phyloP scores from a whole-genome alignment of 2,888 invertebrate genomes.

The Euproctis similis region DNA sequence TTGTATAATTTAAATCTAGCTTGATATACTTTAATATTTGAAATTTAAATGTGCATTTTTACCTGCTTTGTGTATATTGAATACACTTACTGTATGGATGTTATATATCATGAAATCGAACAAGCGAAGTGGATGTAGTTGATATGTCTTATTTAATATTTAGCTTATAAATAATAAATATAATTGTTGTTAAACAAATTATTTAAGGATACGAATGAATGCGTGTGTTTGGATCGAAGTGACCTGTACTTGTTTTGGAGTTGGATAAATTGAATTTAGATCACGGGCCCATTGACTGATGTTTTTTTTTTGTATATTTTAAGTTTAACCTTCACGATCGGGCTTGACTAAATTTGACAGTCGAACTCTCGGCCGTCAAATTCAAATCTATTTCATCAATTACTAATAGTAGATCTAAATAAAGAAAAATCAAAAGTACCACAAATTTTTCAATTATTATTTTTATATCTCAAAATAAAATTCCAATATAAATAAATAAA shows the following conservation, averaged over 20 bases:
- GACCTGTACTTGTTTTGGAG: constrained; percentile 36
- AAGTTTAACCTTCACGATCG: constrained; percentile 49
- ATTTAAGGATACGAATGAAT: constrained; percentile 24
- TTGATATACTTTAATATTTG: too few species aligned
- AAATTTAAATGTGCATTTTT: constrained; percentile 53
- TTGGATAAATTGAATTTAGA: constrained; percentile 40
- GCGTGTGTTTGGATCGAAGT: constrained; percentile 15
- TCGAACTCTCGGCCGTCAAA: too few species aligned
- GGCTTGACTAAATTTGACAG: constrained; percentile 33
- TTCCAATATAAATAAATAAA: too few species aligned
- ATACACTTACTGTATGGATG: constrained; percentile 35
- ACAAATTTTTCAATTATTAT: too few species aligned
- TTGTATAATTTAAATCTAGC: too few species aligned
- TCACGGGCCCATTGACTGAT: constrained; percentile 66
- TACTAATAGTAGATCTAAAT: too few species aligned
- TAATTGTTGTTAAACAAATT: constrained; percentile 28
- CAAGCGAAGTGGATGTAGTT: constrained; percentile 50
- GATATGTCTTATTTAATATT: constrained; percentile 28
- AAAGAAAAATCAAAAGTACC: too few species aligned
- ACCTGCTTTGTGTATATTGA: constrained; percentile 38
- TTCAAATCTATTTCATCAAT: too few species aligned
- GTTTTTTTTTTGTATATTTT: constrained; percentile 61
- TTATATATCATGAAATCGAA: constrained; percentile 68
- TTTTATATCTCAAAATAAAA: too few species aligned
- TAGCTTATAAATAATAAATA: constrained; percentile 27